phyloP scores from a whole-genome alignment of 2,113 vertebrate genomes.

The Spermophilus dauricus region DNA sequence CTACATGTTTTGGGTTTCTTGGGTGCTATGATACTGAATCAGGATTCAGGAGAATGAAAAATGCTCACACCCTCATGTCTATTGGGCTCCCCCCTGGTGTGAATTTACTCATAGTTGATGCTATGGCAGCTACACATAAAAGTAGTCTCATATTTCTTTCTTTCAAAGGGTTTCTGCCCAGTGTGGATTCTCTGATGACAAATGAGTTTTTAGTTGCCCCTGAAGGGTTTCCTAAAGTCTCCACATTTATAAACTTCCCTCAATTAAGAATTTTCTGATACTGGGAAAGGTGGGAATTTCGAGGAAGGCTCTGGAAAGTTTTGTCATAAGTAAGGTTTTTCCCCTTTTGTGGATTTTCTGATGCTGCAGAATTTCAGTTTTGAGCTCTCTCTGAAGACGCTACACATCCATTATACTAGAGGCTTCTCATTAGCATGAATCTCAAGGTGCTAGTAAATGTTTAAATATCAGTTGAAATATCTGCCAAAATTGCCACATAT shows the following conservation, averaged over 20 bases:
- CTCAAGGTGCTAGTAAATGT: not conserved
- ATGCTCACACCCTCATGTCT: not conserved
- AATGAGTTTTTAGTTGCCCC: not conserved
- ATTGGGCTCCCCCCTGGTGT: not conserved
- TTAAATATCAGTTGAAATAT: not conserved
- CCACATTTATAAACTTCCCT: not conserved
- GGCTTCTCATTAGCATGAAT: not conserved
- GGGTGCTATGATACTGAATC: not conserved
- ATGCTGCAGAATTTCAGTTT: not conserved
- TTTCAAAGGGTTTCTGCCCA: not conserved
- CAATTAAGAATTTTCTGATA: not conserved
- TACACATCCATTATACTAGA: not conserved
- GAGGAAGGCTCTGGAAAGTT: not conserved
- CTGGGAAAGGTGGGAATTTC: not conserved
- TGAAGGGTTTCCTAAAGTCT: not conserved
- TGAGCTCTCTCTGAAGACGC: not conserved
- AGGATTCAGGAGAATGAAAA: not conserved
- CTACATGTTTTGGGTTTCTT: not conserved
- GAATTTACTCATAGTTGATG: not conserved
- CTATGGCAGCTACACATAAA: not conserved
- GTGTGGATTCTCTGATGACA: not conserved
- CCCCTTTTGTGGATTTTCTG: not conserved
- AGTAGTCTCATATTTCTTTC: not conserved
- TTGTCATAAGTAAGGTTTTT: too few species aligned
- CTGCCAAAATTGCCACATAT: not conserved